Percentiles rank a stretch among this genome's conserved stretches.
These are phyloP conservation scores for Dynastes tityus DNA, from an alignment of 2,888 invertebrate species.

Conservation along the genomic window DNA sequence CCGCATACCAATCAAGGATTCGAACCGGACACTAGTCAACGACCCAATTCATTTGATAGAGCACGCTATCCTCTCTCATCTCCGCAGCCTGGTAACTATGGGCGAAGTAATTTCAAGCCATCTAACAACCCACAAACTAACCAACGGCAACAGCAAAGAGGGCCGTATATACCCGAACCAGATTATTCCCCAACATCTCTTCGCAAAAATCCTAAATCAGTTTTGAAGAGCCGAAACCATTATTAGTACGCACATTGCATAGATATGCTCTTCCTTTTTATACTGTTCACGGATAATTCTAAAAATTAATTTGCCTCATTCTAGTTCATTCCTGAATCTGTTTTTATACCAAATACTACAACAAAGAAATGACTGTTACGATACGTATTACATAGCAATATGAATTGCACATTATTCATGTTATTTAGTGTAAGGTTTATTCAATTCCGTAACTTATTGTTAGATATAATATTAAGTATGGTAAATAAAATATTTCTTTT, in stretches of 20 bases:
- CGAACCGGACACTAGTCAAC: constrained; percentile 9
- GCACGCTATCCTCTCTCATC: background rate
- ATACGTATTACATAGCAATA: too few relatives aligned
- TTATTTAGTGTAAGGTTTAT: background rate
- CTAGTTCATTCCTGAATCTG: too few relatives aligned
- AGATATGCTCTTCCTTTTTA: too few relatives aligned
- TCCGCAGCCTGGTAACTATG: background rate
- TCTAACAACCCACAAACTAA: constrained; percentile 24
- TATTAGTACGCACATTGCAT: constrained; percentile 9
- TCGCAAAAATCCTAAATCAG: constrained; percentile 48
- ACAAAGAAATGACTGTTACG: too few relatives aligned
- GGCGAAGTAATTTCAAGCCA: constrained; percentile 10
- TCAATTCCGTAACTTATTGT: background rate
- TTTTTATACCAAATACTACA: too few relatives aligned
- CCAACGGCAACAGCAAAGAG: constrained; percentile 17
- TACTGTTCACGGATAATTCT: too few relatives aligned
- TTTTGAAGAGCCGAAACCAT: constrained; percentile 48
- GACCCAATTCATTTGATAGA: constrained; percentile 15
- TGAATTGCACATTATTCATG: background rate
- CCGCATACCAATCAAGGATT: constrained; percentile 29
- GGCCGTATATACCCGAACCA: constrained; percentile 44
- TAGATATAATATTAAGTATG: background rate
- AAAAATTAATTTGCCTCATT: too few relatives aligned
- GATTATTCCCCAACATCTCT: constrained; percentile 42
- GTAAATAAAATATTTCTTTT: background rate